Conservation (phyloP, 2,797 vertebrate species). For the Sebastes oblongus region DNA sequence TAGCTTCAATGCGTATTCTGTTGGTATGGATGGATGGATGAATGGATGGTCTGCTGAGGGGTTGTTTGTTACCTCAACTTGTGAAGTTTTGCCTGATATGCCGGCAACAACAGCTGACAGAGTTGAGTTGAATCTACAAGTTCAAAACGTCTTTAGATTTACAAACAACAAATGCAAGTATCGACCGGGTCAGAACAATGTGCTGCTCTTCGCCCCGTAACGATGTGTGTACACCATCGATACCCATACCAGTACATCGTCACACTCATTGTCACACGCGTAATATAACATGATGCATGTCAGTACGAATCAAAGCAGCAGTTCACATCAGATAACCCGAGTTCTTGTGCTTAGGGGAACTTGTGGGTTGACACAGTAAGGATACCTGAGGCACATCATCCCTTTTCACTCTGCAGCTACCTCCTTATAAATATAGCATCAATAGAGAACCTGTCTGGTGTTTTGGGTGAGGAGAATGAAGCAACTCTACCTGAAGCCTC, state of each 20-base stretch:
- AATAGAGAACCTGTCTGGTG: constrained; percentile 65
- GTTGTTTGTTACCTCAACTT: constrained; percentile 26
- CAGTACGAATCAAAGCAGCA: constrained; percentile 27
- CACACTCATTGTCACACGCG: background rate
- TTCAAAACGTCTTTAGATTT: background rate
- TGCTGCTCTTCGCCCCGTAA: background rate
- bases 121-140: background rate
- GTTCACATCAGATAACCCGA: constrained; percentile 43
- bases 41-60: constrained; percentile 12
- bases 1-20: constrained; percentile 5
- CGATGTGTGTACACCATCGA: background rate
- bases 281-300: constrained; percentile 10
- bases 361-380: constrained; percentile 44
- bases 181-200: background rate
- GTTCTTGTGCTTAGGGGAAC: constrained; percentile 44
- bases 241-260: background rate
- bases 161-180: background rate
- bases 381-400: constrained; percentile 59
- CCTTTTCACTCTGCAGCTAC: constrained; percentile 53
- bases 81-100: constrained; percentile 8
- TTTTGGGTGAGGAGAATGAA: constrained; percentile 72
- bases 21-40: background rate
- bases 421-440: constrained; percentile 81
- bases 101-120: background rate
- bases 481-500: constrained; percentile 67